These are phyloP conservation scores for Deilephila elpenor DNA, from an alignment of 2,888 invertebrate genomes.

Conservation along the genomic window DNA sequence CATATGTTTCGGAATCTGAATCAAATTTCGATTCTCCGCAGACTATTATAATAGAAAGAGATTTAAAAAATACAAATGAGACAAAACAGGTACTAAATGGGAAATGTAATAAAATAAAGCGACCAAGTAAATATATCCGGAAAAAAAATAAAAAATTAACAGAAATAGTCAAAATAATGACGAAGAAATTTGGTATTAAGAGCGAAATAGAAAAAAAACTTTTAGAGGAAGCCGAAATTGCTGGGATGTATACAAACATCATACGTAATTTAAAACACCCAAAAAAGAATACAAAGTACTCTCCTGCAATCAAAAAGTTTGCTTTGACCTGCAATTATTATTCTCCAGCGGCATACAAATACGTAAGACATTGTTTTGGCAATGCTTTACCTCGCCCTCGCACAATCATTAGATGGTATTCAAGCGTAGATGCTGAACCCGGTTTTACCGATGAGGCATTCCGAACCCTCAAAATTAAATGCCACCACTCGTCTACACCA, in stretches of 20 bases:
- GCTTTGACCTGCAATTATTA: conserved; percentile 35
- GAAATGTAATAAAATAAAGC: conserved; percentile 15
- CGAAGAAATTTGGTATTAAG: conserved; percentile 1
- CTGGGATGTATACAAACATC: conserved; percentile 10
- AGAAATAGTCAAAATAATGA: conserved; percentile 10
- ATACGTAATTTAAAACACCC: background rate
- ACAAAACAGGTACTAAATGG: conserved; percentile 4
- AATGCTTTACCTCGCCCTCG: conserved; percentile 34
- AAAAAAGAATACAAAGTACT: conserved; percentile 6
- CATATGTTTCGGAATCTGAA: background rate
- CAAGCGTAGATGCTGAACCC: conserved; percentile 32
- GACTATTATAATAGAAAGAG: conserved; percentile 24
- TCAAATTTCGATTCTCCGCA: background rate
- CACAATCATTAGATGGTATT: conserved; percentile 35
- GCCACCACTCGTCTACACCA: conserved; percentile 23
- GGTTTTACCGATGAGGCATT: conserved; percentile 38
- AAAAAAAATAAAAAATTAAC: conserved; percentile 10
- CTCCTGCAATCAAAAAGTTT: conserved; percentile 23
- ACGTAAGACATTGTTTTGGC: conserved; percentile 33
- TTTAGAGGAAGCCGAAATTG: conserved; percentile 1
- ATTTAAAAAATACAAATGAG: background rate
- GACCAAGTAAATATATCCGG: conserved; percentile 15
- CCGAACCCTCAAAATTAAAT: conserved; percentile 31
- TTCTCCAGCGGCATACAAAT: conserved; percentile 36
- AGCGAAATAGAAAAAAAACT: background rate